These are phyloP conservation scores for Callipepla squamata DNA, from an alignment of 2,113 vertebrate species.

Conservation along the genomic window DNA sequence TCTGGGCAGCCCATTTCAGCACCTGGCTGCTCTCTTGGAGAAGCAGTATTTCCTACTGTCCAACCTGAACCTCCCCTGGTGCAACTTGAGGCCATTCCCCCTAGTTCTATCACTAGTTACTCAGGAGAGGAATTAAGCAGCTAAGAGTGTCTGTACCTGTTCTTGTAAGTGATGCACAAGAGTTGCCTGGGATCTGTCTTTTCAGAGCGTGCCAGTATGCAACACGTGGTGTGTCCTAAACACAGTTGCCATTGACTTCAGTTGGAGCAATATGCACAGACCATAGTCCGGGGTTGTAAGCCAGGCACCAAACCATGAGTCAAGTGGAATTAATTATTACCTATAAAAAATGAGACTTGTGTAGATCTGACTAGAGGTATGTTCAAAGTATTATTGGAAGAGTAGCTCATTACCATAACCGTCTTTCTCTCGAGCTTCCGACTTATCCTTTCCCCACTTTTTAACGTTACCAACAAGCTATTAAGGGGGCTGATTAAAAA, in stretches of 20 bases:
- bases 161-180: background rate
- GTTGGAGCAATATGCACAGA: background rate
- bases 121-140: background rate
- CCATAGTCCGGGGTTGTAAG: background rate
- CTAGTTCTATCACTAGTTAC: too few relatives aligned
- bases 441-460: background rate
- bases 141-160: background rate
- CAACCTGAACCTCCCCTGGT: too few relatives aligned
- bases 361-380: background rate
- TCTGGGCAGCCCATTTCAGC: too few relatives aligned
- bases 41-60: too few relatives aligned
- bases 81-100: too few relatives aligned
- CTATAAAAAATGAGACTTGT: rapidly evolving
- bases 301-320: background rate
- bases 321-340: background rate
- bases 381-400: background rate
- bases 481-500: background rate
- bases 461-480: background rate
- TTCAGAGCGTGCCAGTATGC: background rate
- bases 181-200: rapidly evolving
- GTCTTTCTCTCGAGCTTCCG: background rate
- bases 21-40: too few relatives aligned
- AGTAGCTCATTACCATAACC: rapidly evolving
- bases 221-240: background rate
- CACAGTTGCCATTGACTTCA: rapidly evolving